These are phyloP conservation scores for Spea hammondii DNA, from an alignment of 2,797 vertebrate genomes.

Conservation along the genomic window DNA sequence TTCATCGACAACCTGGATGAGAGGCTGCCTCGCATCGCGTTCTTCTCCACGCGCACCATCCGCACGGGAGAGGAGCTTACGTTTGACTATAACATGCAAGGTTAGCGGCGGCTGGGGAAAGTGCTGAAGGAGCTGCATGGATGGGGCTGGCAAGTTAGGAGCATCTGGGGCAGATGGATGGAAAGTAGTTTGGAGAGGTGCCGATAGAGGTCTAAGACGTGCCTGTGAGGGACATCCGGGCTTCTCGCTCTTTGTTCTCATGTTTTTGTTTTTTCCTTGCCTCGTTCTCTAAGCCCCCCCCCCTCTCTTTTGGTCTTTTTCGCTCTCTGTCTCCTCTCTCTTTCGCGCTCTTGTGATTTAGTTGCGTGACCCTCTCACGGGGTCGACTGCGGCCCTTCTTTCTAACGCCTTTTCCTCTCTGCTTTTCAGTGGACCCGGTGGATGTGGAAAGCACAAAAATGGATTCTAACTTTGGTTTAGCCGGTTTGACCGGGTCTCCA, in stretches of 20 bases:
- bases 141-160: too few species aligned
- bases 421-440: constrained; percentile 78
- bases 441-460: constrained; percentile 87
- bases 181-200: too few species aligned
- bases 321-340: too few species aligned
- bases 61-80: constrained; percentile 87
- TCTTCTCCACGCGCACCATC: constrained; percentile 83
- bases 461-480: constrained; percentile 84
- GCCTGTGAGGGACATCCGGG: too few species aligned
- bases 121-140: too few species aligned
- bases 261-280: not conserved
- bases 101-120: constrained; percentile 60
- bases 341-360: not conserved
- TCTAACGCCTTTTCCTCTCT: too few species aligned
- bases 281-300: too few species aligned
- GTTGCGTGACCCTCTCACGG: not conserved
- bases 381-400: too few species aligned
- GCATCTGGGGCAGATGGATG: too few species aligned
- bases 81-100: constrained; percentile 93
- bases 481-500: constrained; percentile 74
- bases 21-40: constrained; percentile 83
- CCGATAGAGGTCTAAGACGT: too few species aligned
- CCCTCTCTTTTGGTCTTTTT: too few species aligned
- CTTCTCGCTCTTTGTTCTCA: not conserved
- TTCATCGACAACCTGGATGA: constrained; percentile 93